phyloP scores from a whole-genome alignment of 1,140 invertebrate genomes.

The Drosophila willistoni region DNA sequence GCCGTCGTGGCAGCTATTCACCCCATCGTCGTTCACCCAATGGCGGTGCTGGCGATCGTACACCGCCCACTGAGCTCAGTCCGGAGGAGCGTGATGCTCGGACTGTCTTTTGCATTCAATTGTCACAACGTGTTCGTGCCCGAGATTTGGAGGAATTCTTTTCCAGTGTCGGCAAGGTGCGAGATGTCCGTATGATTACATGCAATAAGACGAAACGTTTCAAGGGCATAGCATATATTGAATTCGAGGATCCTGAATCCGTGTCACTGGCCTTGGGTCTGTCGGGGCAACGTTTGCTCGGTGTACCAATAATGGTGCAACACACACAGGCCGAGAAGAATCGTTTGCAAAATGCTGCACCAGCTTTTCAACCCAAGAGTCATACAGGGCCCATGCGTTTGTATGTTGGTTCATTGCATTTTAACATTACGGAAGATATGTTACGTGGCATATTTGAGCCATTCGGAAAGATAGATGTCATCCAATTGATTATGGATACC shows the following conservation, averaged over 20 bases:
- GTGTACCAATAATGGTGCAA: slow-evolving; percentile 98
- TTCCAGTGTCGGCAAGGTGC: slow-evolving; percentile 98
- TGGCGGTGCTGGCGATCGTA: slow-evolving; percentile 69
- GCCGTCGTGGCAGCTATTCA: slow-evolving; percentile 68
- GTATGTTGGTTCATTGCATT: slow-evolving; percentile 99
- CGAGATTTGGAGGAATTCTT: slow-evolving; percentile 99
- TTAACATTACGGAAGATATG: slow-evolving; percentile 99
- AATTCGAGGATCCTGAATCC: slow-evolving; percentile 99
- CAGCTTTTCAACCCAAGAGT: slow-evolving; percentile 91
- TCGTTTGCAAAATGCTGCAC: slow-evolving; percentile 93
- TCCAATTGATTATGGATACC: slow-evolving; percentile 97
- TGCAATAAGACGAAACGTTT: slow-evolving; percentile 99
- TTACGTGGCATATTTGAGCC: slow-evolving; percentile 99
- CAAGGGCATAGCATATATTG: slow-evolving; percentile 99
- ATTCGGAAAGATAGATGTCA: slow-evolving; percentile 99
- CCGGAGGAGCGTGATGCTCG: slow-evolving; percentile 99
- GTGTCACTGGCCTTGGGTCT: slow-evolving; percentile 98
- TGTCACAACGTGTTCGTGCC: slow-evolving; percentile 96
- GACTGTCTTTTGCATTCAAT: slow-evolving; percentile 99
- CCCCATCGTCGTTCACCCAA: slow-evolving; percentile 74
- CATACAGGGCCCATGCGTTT: slow-evolving; percentile 96
- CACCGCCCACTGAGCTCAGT: slow-evolving; percentile 90
- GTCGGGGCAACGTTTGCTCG: slow-evolving; percentile 97
- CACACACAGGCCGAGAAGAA: slow-evolving; percentile 99
- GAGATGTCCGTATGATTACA: slow-evolving; percentile 98